Percentiles rank a stretch among this genome's conserved stretches.
Evolutionary conservation across 2,888 invertebrate species (phyloP).

Genomic region (Dioctria rufipes): DNA sequence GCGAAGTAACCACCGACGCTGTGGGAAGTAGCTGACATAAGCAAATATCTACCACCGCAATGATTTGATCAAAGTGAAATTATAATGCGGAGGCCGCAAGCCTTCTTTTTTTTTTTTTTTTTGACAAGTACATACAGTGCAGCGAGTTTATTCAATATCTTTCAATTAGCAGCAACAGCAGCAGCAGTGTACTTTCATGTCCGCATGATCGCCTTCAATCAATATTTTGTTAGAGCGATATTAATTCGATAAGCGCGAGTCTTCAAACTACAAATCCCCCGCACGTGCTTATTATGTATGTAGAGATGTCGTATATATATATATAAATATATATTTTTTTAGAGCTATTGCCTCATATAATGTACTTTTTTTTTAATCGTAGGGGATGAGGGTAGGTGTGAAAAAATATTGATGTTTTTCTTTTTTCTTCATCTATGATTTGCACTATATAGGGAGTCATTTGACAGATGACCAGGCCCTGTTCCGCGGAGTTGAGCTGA

Average conservation of each 20-base stretch:
- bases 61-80: conserved; percentile 38
- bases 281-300: conserved; percentile 20
- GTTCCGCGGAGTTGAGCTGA: conserved; percentile 25
- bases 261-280: not conserved
- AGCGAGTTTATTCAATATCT: not conserved
- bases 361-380: conserved; percentile 8
- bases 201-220: conserved; percentile 40
- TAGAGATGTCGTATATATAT: not conserved
- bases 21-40: not conserved
- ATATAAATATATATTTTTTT: too few species aligned
- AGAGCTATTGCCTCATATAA: conserved; percentile 24
- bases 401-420: conserved; percentile 43
- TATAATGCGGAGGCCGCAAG: conserved; percentile 37
- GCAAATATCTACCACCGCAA: not conserved
- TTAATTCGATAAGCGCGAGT: not conserved
- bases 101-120: not conserved
- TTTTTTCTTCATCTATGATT: not conserved
- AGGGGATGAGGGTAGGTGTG: conserved; percentile 48
- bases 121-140: not conserved
- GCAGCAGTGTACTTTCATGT: conserved; percentile 13
- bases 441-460: not conserved
- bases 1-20: conserved; percentile 37
- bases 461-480: conserved; percentile 32
- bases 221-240: conserved; percentile 30
- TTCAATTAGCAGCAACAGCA: conserved; percentile 35